Base-by-base conservation (phyloP, 2,113 vertebrate species). In the Triplophysa rosa region DNA sequence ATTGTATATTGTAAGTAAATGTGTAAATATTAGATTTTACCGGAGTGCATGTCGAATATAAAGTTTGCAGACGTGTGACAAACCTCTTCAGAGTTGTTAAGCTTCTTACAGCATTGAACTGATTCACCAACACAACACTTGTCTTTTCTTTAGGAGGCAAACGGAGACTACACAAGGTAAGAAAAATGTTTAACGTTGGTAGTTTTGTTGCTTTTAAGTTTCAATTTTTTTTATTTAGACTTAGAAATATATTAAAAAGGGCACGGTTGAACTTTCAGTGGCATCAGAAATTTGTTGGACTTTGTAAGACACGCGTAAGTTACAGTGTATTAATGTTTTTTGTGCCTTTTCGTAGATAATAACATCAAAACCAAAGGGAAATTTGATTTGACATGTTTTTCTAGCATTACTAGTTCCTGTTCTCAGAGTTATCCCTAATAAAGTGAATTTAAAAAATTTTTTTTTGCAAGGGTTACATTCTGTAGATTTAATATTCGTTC, bases 121-220 rank as follows among this genome's bases (percentile, higher is more conserved):
- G 75, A 69, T 82, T 78, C 3, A 79, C 87, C 87, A 85, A 82
- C 87, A 19, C 45, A 13, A 87, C 87, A 84, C 84, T 77, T 88
- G 64, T 87, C 33, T 91, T 61, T 94, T 67, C 83, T 66, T 52
- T 65, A 99, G 97, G 97, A 99, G 92, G 93, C 95, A 68, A 97
- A 96, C 88, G 97, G 97, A 67, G 95, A 98, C 91, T 96, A 94
- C 87, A 94, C 86, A 88, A 97, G 97, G 97, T 99, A 97, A 96
- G 90, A 45, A 0, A 14, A 14, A 13, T 33, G n/a, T 21, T 47
- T 58, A 29, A 29, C 29, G 29, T 29, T 37, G 3, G 33, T 37
- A 37, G 33, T 37, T 37, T 7, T 37, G 33, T 37, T 37, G 33
- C 33, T 37, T 37, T 37, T 0, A 37, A 37, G 33, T 8, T 37